phyloP scores from a whole-genome alignment of 2,888 invertebrate species.

The Tetragnatha montana region DNA sequence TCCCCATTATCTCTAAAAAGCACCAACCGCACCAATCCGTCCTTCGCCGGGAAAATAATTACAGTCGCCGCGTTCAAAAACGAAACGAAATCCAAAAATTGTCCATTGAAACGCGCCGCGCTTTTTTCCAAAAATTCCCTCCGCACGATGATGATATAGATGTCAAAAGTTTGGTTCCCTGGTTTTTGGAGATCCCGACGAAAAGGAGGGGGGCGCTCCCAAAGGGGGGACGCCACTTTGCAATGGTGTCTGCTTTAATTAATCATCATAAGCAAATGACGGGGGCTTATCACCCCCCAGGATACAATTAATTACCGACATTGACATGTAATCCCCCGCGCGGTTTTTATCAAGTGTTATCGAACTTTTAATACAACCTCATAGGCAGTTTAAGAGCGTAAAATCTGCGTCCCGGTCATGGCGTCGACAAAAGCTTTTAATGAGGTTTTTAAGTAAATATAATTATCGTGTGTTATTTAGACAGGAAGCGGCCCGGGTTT shows the following conservation, averaged over 20 bases:
- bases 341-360: constrained; percentile 70
- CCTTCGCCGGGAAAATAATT: constrained; percentile 31
- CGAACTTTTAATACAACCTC: constrained; percentile 70
- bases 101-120: constrained; percentile 27
- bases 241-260: constrained; percentile 63
- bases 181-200: constrained; percentile 49
- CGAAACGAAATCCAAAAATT: constrained; percentile 27
- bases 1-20: not conserved
- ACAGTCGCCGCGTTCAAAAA: constrained; percentile 24
- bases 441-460: constrained; percentile 71
- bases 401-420: constrained; percentile 61
- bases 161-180: constrained; percentile 69
- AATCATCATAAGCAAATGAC: constrained; percentile 71
- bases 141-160: constrained; percentile 57
- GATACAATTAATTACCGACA: constrained; percentile 71
- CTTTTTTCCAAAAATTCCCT: constrained; percentile 32
- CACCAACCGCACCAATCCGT: not conserved
- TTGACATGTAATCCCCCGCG: constrained; percentile 70
- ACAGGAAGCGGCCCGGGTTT: constrained; percentile 62
- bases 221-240: constrained; percentile 21
- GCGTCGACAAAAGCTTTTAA: constrained; percentile 69
- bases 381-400: constrained; percentile 59
- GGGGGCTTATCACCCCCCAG: constrained; percentile 61
- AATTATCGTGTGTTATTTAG: constrained; percentile 69
- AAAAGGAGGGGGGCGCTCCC: not conserved